These are phyloP conservation scores for Ceratotherium simum DNA, from an alignment of 2,113 vertebrate species.

Conservation along the genomic window DNA sequence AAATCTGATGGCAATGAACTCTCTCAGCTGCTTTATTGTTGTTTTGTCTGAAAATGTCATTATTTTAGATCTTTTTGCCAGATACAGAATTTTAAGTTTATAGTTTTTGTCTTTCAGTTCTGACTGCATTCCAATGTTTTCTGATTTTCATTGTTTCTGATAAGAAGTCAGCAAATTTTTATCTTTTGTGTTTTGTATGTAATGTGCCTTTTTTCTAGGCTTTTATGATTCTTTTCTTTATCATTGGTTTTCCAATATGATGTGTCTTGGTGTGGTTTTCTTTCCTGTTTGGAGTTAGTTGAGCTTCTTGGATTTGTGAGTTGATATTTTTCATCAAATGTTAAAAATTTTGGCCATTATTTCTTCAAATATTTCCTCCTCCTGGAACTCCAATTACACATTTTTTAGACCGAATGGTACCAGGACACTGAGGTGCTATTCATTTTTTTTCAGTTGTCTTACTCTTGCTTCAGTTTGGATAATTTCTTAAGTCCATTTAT, in stretches of 20 bases:
- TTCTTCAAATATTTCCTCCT: neutral
- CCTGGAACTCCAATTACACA: neutral
- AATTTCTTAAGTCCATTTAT: neutral
- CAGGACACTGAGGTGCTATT: neutral
- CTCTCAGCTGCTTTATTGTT: neutral
- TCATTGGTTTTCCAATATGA: neutral
- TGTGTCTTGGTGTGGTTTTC: neutral
- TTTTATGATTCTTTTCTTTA: neutral
- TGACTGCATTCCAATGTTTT: neutral
- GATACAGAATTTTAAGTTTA: conserved; percentile 7
- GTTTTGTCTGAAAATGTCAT: neutral
- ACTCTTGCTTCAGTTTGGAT: neutral
- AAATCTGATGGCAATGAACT: neutral
- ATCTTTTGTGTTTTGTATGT: neutral
- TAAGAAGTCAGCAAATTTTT: neutral
- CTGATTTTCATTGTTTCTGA: neutral
- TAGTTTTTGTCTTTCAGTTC: neutral
- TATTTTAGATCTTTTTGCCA: neutral
- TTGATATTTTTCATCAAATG: neutral
- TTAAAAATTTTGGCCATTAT: neutral
- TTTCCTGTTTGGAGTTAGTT: neutral
- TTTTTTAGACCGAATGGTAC: neutral
- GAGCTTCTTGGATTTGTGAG: neutral
- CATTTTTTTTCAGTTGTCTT: neutral
- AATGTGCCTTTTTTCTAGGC: neutral